A percentile compares a stretch with the other conserved stretches of the same genome.
Conservation (phyloP, 2,113 vertebrate genomes). For the Mungos mungo region DNA sequence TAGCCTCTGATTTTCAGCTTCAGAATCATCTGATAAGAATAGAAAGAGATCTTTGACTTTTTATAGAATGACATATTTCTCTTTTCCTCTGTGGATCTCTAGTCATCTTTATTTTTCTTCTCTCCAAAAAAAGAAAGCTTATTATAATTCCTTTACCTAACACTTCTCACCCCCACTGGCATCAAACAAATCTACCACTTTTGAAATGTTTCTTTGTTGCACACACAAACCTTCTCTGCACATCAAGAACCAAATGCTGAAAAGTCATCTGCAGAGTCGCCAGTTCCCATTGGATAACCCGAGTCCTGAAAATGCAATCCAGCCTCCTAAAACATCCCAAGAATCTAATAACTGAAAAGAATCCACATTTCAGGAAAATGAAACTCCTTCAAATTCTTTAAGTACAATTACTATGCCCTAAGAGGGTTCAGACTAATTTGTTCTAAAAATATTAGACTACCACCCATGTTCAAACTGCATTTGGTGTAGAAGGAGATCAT, state of each 20-base stretch:
- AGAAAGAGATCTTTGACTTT: slow-evolving; percentile 59
- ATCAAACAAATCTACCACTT: background rate
- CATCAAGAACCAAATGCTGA: slow-evolving; percentile 19
- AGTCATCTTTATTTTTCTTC: slow-evolving; percentile 48
- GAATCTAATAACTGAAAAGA: background rate
- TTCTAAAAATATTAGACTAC: slow-evolving; percentile 28
- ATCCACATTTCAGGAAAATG: background rate
- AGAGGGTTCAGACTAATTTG: background rate
- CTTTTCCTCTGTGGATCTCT: slow-evolving; percentile 48
- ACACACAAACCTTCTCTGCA: slow-evolving; percentile 23
- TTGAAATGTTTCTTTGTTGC: slow-evolving; percentile 44
- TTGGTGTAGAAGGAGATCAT: background rate
- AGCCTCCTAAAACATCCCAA: background rate
- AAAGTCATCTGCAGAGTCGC: background rate
- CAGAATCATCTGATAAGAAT: slow-evolving; percentile 41
- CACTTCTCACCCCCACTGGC: slow-evolving; percentile 10
- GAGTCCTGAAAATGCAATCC: background rate
- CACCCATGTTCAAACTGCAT: background rate
- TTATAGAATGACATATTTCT: slow-evolving; percentile 42
- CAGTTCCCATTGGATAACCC: background rate
- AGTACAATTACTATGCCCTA: slow-evolving; percentile 6
- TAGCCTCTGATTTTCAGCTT: background rate
- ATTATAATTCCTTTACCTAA: slow-evolving; percentile 66
- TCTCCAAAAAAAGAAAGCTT: slow-evolving; percentile 60
- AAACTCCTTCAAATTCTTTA: background rate